Percentiles rank a stretch among this genome's conserved stretches.
These are phyloP conservation scores for Leptatherina wallacei DNA, from an alignment of 2,797 vertebrate genomes.

Conservation along the genomic window DNA sequence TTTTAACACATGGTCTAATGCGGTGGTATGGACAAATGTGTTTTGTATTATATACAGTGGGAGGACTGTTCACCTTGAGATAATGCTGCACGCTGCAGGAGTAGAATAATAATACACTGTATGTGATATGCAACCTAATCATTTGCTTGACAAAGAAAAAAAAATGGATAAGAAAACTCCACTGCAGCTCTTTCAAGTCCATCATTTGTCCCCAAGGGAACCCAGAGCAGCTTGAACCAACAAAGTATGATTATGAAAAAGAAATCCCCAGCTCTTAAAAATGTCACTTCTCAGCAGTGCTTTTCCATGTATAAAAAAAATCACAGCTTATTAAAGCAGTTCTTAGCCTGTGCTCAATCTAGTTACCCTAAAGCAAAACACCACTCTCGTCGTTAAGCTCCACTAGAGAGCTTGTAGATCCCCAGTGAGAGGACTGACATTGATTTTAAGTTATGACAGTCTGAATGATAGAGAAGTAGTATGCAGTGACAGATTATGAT, in stretches of 20 bases:
- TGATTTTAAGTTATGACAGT: neutral
- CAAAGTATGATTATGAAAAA: slow-evolving; percentile 12
- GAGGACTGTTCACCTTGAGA: slow-evolving; percentile 55
- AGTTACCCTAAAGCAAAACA: neutral
- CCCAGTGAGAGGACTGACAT: slow-evolving; percentile 18
- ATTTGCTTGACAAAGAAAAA: slow-evolving; percentile 6
- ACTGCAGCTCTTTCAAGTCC: slow-evolving; percentile 33
- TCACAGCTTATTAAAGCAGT: slow-evolving; percentile 40
- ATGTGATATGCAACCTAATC: slow-evolving; percentile 44
- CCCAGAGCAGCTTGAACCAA: slow-evolving; percentile 3
- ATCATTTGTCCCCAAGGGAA: slow-evolving; percentile 29
- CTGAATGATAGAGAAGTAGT: neutral
- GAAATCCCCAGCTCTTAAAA: slow-evolving; percentile 22
- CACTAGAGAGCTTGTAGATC: slow-evolving; percentile 20
- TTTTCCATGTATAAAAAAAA: slow-evolving; percentile 14
- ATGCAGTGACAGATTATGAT: neutral
- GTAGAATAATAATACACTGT: slow-evolving; percentile 50
- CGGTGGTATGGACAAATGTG: slow-evolving; percentile 42
- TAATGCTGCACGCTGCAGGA: slow-evolving; percentile 25
- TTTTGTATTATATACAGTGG: slow-evolving; percentile 30
- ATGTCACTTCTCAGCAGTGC: slow-evolving; percentile 23
- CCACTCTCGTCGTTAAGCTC: slow-evolving; percentile 28
- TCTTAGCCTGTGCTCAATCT: slow-evolving; percentile 38
- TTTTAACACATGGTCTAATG: neutral
- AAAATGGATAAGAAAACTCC: neutral